Evolutionary conservation across 2,888 invertebrate species (phyloP).

Genomic region (Xanthostigma xanthostigma): DNA sequence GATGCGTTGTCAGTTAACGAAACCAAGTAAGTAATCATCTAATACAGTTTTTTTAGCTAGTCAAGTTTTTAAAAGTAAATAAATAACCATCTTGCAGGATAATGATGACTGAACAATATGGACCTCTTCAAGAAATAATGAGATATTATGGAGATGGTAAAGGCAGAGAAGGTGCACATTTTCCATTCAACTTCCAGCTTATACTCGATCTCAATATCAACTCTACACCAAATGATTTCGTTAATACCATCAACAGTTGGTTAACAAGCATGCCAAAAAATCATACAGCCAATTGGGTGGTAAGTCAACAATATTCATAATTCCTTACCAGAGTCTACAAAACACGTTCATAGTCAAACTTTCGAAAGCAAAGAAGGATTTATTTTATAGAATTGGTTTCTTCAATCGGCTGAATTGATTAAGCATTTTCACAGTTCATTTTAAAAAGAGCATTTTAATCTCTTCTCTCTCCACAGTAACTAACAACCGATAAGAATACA

Average conservation of each 20-base stretch:
- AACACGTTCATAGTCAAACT: too few relatives aligned
- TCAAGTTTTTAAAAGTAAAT: too few relatives aligned
- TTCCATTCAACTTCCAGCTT: constrained; percentile 67
- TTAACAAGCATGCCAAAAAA: constrained; percentile 43
- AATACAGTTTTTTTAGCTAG: not conserved
- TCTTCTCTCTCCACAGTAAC: too few relatives aligned
- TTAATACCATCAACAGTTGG: constrained; percentile 47
- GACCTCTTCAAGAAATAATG: constrained; percentile 40
- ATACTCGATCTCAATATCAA: constrained; percentile 39
- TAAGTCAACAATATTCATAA: constrained; percentile 21
- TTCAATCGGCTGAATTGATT: too few relatives aligned
- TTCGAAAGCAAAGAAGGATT: too few relatives aligned
- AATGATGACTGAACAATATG: constrained; percentile 65
- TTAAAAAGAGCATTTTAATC: too few relatives aligned
- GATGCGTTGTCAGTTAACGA: constrained; percentile 28
- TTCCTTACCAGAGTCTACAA: too few relatives aligned
- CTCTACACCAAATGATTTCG: constrained; percentile 45
- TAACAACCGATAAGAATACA: too few relatives aligned
- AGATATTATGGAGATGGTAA: constrained; percentile 45
- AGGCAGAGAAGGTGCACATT: constrained; percentile 44
- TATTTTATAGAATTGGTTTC: too few relatives aligned
- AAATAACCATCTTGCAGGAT: constrained; percentile 28
- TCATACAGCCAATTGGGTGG: constrained; percentile 61
- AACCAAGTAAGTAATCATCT: constrained; percentile 18
- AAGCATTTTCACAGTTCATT: too few relatives aligned